Conservation (phyloP, 2,113 vertebrate genomes). For the Pterocles burchelli region DNA sequence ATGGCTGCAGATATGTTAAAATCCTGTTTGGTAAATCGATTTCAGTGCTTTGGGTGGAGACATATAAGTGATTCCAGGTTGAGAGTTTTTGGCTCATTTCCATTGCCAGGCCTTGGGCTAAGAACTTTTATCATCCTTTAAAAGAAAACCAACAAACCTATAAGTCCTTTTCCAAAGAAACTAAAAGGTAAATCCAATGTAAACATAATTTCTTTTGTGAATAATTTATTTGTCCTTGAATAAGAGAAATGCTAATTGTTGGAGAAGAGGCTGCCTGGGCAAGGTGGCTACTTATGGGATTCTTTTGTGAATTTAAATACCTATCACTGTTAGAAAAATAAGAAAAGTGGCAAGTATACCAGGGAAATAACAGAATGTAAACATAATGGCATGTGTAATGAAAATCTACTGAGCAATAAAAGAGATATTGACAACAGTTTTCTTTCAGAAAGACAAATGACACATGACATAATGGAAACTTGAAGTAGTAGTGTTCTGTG, state of each 20-base stretch:
- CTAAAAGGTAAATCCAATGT: neutral
- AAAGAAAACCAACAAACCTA: neutral
- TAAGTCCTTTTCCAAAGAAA: neutral
- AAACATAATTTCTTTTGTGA: neutral
- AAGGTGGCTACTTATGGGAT: neutral
- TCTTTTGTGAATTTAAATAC: neutral
- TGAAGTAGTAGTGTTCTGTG: neutral
- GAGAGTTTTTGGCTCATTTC: conserved; percentile 43
- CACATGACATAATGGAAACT: neutral
- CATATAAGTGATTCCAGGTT: conserved; percentile 3
- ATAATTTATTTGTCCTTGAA: neutral
- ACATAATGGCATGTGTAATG: neutral
- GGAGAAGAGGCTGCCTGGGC: neutral
- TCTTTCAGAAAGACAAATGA: conserved; percentile 1
- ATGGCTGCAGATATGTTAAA: conserved; percentile 38
- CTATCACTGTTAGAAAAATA: neutral
- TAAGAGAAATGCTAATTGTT: conserved; percentile 23
- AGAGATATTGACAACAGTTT: conserved; percentile 26
- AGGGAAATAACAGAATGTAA: conserved; percentile 6
- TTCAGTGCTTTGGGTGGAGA: conserved; percentile 49
- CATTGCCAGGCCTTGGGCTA: neutral
- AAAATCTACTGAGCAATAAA: conserved; percentile 27
- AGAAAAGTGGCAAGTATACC: conserved; percentile 3
- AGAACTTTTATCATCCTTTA: conserved; percentile 2
- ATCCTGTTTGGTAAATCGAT: conserved; percentile 39